Percentiles rank a stretch among this genome's conserved stretches.
Conservation (phyloP, 2,888 invertebrate genomes). For the Tenthredo livida region DNA sequence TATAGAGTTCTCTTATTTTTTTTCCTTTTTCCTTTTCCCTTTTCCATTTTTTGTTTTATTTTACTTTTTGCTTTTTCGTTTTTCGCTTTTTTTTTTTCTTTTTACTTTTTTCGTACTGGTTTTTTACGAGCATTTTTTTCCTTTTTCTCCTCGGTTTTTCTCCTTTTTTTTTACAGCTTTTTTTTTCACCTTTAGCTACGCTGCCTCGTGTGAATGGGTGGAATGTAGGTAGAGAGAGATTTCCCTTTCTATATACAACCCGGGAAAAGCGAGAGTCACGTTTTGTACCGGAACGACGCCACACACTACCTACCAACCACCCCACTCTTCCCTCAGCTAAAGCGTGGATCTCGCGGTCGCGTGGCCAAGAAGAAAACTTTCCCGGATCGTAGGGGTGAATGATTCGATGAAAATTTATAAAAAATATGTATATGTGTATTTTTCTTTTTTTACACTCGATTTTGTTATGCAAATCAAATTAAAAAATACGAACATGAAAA, state of each 20-base stretch:
- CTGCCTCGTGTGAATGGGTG: constrained; percentile 75
- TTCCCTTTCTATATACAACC: constrained; percentile 77
- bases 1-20: not conserved
- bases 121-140: constrained; percentile 19
- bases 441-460: too few species aligned
- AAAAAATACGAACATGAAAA: too few species aligned
- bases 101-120: constrained; percentile 54
- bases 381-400: not conserved
- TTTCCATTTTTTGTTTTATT: constrained; percentile 54
- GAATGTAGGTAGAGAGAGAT: constrained; percentile 76
- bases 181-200: constrained; percentile 40
- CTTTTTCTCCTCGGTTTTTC: constrained; percentile 56
- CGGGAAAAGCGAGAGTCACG: constrained; percentile 77
- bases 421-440: too few species aligned
- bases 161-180: constrained; percentile 53
- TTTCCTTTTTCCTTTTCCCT: constrained; percentile 61
- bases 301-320: constrained; percentile 33
- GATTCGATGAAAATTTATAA: not conserved
- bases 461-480: too few species aligned
- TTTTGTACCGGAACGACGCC: constrained; percentile 55
- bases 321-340: not conserved
- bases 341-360: constrained; percentile 34
- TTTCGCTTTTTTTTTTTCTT: constrained; percentile 57
- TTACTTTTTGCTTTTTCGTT: constrained; percentile 56
- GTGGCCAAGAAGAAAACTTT: constrained; percentile 34